A percentile compares a stretch with the other conserved stretches of the same genome.
phyloP scores from a whole-genome alignment of 2,797 vertebrate species.

The Danio aesculapii region DNA sequence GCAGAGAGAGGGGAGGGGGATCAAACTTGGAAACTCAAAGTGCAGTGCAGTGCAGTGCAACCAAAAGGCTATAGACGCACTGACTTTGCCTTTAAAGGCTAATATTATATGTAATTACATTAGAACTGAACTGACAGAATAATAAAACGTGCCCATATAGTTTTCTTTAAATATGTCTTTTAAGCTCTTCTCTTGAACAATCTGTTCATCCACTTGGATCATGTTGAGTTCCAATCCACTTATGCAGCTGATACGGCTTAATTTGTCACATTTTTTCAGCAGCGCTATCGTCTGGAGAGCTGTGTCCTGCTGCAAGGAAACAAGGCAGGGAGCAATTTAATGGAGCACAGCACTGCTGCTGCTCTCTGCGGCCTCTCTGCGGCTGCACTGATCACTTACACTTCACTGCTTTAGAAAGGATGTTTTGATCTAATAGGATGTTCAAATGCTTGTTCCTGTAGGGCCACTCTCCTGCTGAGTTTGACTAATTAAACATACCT shows the following conservation, averaged over 20 bases:
- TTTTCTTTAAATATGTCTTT: slow-evolving; percentile 26
- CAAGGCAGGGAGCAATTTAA: slow-evolving; percentile 46
- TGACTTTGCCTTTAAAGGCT: background rate
- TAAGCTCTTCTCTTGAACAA: slow-evolving; percentile 8
- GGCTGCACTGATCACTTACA: slow-evolving; percentile 29
- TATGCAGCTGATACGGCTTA: slow-evolving; percentile 44
- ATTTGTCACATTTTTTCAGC: slow-evolving; percentile 58
- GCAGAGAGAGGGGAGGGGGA: too few relatives aligned
- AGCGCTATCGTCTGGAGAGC: background rate
- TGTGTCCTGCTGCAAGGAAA: slow-evolving; percentile 17
- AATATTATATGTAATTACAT: background rate
- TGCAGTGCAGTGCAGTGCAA: too few relatives aligned
- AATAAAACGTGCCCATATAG: slow-evolving; percentile 53
- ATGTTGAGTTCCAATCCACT: slow-evolving; percentile 52
- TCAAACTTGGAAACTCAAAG: too few relatives aligned
- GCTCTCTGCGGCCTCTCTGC: slow-evolving; percentile 1
- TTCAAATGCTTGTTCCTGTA: background rate
- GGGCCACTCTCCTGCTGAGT: too few relatives aligned
- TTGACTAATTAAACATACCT: too few relatives aligned
- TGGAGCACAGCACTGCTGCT: slow-evolving; percentile 39
- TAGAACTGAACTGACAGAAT: background rate
- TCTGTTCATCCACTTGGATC: slow-evolving; percentile 43
- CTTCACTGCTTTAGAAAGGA: slow-evolving; percentile 36
- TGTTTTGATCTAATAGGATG: slow-evolving; percentile 37
- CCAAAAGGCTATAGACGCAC: too few relatives aligned